Evolutionary conservation across 2,888 invertebrate species (phyloP).

Genomic region (Leptarthrus brevirostris): DNA sequence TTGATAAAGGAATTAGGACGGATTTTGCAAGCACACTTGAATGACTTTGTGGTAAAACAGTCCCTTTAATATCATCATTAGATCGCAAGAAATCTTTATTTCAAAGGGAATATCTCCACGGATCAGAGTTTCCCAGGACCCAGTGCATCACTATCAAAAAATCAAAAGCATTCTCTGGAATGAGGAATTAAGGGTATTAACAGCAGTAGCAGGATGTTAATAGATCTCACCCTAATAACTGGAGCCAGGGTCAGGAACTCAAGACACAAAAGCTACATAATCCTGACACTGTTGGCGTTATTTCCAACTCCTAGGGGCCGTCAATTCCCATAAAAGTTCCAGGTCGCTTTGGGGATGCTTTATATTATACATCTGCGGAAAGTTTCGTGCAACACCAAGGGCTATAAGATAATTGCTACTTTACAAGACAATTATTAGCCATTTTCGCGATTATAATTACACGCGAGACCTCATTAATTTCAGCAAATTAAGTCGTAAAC

Average conservation of each 20-base stretch:
- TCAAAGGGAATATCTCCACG: conserved; percentile 9
- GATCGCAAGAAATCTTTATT: conserved; percentile 19
- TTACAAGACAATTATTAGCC: conserved; percentile 51
- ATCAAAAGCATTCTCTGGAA: conserved; percentile 24
- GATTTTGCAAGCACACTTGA: conserved; percentile 50
- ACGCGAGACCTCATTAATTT: conserved; percentile 52
- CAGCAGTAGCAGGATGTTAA: conserved; percentile 13
- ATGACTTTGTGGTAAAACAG: conserved; percentile 46
- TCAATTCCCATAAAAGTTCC: conserved; percentile 36
- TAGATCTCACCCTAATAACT: conserved; percentile 35
- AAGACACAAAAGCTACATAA: conserved; percentile 23
- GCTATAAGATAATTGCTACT: conserved; percentile 53
- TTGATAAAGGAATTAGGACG: conserved; percentile 50
- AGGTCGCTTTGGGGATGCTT: conserved; percentile 17
- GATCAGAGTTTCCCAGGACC: not conserved
- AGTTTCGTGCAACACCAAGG: conserved; percentile 32
- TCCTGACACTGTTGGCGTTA: conserved; percentile 9
- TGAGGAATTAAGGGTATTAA: conserved; percentile 30
- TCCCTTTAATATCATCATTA: conserved; percentile 45
- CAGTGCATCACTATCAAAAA: not conserved
- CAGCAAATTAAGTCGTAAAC: conserved; percentile 52
- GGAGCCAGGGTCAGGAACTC: not conserved
- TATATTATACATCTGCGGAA: not conserved
- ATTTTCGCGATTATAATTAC: conserved; percentile 54
- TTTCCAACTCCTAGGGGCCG: not conserved